Percentiles rank a stretch among this genome's conserved stretches.
Conservation (phyloP, 2,888 invertebrate genomes). For the Drosophila recens region DNA sequence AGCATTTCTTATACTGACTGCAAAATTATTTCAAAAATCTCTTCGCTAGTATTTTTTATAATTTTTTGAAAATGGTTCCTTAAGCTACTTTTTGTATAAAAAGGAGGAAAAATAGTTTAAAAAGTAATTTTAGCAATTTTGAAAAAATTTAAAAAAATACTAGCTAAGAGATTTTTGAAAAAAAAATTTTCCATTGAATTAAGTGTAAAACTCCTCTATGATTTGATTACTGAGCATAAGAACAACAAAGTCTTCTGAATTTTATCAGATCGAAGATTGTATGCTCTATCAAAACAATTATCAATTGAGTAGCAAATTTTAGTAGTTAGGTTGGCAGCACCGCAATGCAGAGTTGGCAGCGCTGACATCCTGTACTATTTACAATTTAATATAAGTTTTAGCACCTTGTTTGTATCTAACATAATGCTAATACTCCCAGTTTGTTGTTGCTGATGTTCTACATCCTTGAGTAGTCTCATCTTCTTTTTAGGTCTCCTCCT, state of each 20-base stretch:
- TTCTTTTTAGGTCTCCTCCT: neutral
- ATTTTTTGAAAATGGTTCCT: too few relatives aligned
- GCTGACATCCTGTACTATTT: neutral
- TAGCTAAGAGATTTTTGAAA: too few relatives aligned
- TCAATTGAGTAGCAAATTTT: neutral
- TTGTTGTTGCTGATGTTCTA: neutral
- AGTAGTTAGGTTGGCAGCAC: constrained; percentile 1
- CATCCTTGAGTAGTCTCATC: constrained; percentile 6
- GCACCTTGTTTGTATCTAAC: neutral
- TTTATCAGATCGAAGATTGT: neutral
- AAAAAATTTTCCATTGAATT: too few relatives aligned
- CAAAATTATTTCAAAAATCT: too few relatives aligned
- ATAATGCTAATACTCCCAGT: neutral
- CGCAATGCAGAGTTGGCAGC: neutral
- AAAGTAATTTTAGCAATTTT: too few relatives aligned
- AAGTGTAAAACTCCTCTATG: neutral
- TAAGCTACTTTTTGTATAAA: too few relatives aligned
- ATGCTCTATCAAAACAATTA: constrained; percentile 21
- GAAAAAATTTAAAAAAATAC: too few relatives aligned
- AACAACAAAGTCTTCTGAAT: neutral
- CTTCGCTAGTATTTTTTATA: too few relatives aligned
- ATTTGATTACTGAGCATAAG: neutral
- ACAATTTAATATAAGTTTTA: neutral
- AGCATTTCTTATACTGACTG: too few relatives aligned
- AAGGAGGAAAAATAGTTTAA: too few relatives aligned